Base-by-base conservation (phyloP, 1,140 invertebrate species). In the Cephus cinctus region DNA sequence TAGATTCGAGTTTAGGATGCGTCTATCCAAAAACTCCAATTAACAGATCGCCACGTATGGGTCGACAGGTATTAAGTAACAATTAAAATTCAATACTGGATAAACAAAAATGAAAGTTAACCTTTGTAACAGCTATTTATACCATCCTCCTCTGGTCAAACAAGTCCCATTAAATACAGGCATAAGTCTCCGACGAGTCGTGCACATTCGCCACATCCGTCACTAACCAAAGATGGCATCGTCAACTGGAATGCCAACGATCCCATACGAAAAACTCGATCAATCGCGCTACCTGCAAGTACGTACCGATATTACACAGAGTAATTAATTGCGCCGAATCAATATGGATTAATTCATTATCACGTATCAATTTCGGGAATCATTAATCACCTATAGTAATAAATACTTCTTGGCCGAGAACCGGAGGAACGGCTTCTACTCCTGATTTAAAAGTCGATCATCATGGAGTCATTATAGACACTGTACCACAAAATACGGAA, bases 171-270 rank as follows among this genome's bases (percentile, higher is more conserved):
- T n/a, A 50, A 40, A 32, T 34, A 18, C 19, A 40, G 47, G 38
- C 52, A 43, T 8, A 54, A 54, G 39, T 54, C 52, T 11, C 46
- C 46, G 4, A 9, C 39, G 15, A 48, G 23, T 41, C 35, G 47
- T 5, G 8, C 34, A 12, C 34, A 11, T 36, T 30, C 14, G 6
- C 9, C 12, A 30, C 47, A 49, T 15, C 14, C 36, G 1, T 31
- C 34, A 19, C 22, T 19, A 41, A 12, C 11, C 8, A 41, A 5
- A 23, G 39, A 41, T 2, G 39, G 8, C 3, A 12, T 31, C 36
- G n/a, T 19, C 23, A 34, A 31, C 21, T 39, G 21, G 47, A 16
- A 14, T 34, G 2, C 30, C 25, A 12, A 39, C 32, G 11, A 49
- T 35, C 32, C 36, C 12, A 18, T 54, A 9, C 18, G 47, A 42